Evolutionary conservation across 2,797 vertebrate genomes (phyloP), one percentile per base, ranked within the genome.

Genomic region (Glyptemys insculpta): DNA sequence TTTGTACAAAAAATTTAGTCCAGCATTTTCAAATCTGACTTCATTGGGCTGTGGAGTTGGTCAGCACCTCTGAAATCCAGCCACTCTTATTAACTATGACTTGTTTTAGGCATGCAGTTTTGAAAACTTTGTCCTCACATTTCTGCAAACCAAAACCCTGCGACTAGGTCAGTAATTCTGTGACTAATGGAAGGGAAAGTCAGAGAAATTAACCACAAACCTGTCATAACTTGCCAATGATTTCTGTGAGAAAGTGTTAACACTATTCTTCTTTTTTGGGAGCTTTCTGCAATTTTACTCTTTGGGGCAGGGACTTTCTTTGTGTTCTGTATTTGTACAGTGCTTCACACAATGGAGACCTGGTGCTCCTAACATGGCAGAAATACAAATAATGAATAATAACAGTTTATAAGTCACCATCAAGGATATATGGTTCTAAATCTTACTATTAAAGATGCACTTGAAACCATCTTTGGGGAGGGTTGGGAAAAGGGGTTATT

Each of bases 141-240:
- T 47, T 31, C 23, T 78, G 44, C 41, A 78, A 47, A 47, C 74
- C 93, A 96, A 88, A 56, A 49, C 90, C 31, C 87, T 91, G 94
- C 89, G 95, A 94, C 92, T 97, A 94, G 95, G 62, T 96, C 94
- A 96, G 93, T 85, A 50, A 2, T 10, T 76, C 49, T 92, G 93
- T 95, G 96, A 97, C 93, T 94, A 96, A 97, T 93, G 93, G 97
- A 97, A 97, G 93, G 95, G 88, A 97, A 87, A 86, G 47, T 88
- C 76, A 92, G 85, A 0, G 0, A 3, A 57, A 11, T 93, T 90
- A 89, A 59, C 89, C 11, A 81, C 84, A 86, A 90, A 94, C 83
- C 53, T 1, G 0, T 92, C 94, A 95, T 82, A 57, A 0, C 44
- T 44, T 47, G 23, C 72, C 72, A 76, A 47, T 0, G 0, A 65